phyloP scores from a whole-genome alignment of 1,140 invertebrate genomes.

The Drosophila mayri region DNA sequence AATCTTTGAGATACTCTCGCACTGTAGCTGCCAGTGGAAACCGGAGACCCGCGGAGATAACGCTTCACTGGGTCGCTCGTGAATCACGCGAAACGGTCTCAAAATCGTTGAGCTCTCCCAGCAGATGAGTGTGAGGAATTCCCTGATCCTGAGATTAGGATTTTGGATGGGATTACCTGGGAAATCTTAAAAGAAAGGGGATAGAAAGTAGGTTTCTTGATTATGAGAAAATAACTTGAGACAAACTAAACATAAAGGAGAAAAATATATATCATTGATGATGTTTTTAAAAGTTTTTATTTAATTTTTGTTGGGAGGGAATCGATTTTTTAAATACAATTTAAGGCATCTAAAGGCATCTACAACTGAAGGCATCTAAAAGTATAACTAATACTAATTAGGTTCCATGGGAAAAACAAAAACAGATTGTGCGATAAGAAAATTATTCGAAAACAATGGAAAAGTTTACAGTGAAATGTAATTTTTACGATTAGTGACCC shows the following conservation, averaged over 20 bases:
- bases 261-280: neutral
- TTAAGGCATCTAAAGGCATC: too few relatives aligned
- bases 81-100: constrained; percentile 18
- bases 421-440: neutral
- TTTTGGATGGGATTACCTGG: neutral
- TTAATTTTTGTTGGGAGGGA: neutral
- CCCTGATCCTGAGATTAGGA: neutral
- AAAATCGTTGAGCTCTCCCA: neutral
- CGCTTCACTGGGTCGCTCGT: constrained; percentile 34
- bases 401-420: neutral
- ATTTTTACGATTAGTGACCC: neutral
- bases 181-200: neutral
- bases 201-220: too few relatives aligned
- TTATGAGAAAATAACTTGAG: neutral
- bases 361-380: too few relatives aligned
- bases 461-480: neutral
- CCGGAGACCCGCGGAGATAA: constrained; percentile 33
- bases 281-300: neutral
- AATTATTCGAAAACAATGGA: constrained; percentile 2
- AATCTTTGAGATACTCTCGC: constrained; percentile 32
- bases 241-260: neutral
- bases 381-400: neutral
- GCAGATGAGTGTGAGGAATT: neutral
- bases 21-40: constrained; percentile 26
- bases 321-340: neutral